Evolutionary conservation across 2,888 invertebrate species (phyloP).

Genomic region (Melitaea athalia): DNA sequence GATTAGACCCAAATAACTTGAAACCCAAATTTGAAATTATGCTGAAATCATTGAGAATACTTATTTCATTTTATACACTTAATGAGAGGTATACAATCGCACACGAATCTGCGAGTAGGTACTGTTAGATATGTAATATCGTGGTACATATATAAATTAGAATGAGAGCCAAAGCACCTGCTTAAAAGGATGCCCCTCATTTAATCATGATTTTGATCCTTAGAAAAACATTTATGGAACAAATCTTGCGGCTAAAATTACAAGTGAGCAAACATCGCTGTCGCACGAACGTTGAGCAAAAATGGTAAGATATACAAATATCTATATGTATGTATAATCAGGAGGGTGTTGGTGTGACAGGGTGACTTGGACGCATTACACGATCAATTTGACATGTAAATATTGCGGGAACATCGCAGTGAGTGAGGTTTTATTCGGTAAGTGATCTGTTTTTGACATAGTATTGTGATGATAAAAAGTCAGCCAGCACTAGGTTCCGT

Average conservation of each 20-base stretch:
- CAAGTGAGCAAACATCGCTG: constrained; percentile 27
- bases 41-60: too few species aligned
- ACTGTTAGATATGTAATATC: neutral
- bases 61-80: too few species aligned
- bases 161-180: constrained; percentile 6
- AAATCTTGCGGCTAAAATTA: constrained; percentile 33
- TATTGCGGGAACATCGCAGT: constrained; percentile 47
- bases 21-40: too few species aligned
- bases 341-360: constrained; percentile 18
- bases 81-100: too few species aligned
- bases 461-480: neutral
- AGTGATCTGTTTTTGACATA: constrained; percentile 45
- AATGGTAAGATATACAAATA: constrained; percentile 1
- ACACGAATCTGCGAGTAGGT: too few species aligned
- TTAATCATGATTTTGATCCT: constrained; percentile 20
- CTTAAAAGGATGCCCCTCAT: neutral
- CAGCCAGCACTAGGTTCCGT: too few species aligned
- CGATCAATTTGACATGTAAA: constrained; percentile 35
- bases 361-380: constrained; percentile 19
- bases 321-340: neutral
- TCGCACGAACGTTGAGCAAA: neutral
- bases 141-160: neutral
- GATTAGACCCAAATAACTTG: too few species aligned
- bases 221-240: constrained; percentile 24
- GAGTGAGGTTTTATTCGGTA: constrained; percentile 42